Evolutionary conservation across 2,888 invertebrate genomes (phyloP), one percentile per base, ranked within the genome.

Genomic region (Microplitis deprimator): DNA sequence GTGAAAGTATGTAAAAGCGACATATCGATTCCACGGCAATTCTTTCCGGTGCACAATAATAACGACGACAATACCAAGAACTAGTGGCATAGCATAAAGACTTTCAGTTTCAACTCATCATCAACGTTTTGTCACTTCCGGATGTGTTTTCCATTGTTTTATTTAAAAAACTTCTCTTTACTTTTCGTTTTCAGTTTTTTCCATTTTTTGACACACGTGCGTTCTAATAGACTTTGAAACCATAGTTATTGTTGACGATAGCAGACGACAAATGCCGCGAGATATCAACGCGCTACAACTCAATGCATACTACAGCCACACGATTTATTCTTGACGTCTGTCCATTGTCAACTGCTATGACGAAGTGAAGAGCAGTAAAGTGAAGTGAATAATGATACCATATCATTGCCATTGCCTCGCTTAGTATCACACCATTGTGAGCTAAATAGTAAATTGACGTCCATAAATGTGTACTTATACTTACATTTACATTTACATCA

Each of bases 381-480:
- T 50, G 50, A 50, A 50, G 50, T 50, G 50, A 50, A 50, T 50
- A 50, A 50, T 50, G 13, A 50, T 50, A 50, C 50, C 50, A 50
- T 50, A 50, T 50, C 39, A 40, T 68, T 39, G 68, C 16, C 68
- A 16, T 68, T n/a, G 39, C 39, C 68, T 16, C 29, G 29, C 29
- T 29, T 29, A 29, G 29, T 29, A 29, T 29, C 29, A 29, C 29
- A 29, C 29, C 29, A 29, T 17, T 10, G 38, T 39, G 10, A 40
- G 13, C 68, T 41, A 68, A 68, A 68, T 68, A 20, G 68, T 68
- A 68, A 68, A 68, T 68, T 68, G 68, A 68, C 20, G 50, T 41
- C 10, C 40, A 10, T 20, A 41, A 68, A 68, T 68, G 6, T 16
- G 10, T 7, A 16, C 17, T 20, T 29, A 68, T 7, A 16, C 17